Percentiles rank a stretch among this genome's conserved stretches.
These are phyloP conservation scores for Synanceia verrucosa DNA, from an alignment of 2,797 vertebrate genomes.

Conservation along the genomic window DNA sequence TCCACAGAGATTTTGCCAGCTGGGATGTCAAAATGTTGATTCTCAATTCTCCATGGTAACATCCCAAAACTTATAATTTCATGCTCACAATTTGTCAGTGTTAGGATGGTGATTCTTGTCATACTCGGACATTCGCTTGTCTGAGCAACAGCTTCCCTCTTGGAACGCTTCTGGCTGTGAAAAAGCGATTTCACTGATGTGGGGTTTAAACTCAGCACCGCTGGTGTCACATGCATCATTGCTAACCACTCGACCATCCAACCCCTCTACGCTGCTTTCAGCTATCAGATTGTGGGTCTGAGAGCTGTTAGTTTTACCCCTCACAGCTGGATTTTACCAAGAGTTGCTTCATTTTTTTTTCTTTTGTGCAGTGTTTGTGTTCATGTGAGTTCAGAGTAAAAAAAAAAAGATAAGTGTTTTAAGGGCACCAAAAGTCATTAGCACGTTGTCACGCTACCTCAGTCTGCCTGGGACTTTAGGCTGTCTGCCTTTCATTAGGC, in stretches of 20 bases:
- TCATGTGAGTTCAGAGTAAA: conserved; percentile 11
- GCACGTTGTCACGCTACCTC: conserved; percentile 59
- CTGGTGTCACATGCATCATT: conserved; percentile 72
- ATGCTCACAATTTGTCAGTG: conserved; percentile 44
- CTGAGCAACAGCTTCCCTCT: conserved; percentile 45
- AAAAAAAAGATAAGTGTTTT: background rate
- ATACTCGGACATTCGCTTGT: conserved; percentile 25
- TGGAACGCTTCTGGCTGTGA: conserved; percentile 40
- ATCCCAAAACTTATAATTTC: conserved; percentile 21
- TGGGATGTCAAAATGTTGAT: conserved; percentile 37
- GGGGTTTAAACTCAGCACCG: conserved; percentile 51
- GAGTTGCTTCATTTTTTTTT: conserved; percentile 27
- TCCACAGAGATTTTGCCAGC: conserved; percentile 16
- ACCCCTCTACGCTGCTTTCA: conserved; percentile 57
- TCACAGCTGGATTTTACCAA: conserved; percentile 8
- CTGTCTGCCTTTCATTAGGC: conserved; percentile 67
- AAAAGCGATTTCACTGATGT: conserved; percentile 65
- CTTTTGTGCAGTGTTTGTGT: conserved; percentile 6
- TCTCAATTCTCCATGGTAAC: conserved; percentile 24
- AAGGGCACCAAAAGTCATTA: conserved; percentile 53
- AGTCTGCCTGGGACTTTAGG: conserved; percentile 48
- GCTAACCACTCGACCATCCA: conserved; percentile 63
- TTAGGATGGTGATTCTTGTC: conserved; percentile 29
- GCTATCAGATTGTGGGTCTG: conserved; percentile 56
- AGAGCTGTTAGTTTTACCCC: conserved; percentile 38